These are phyloP conservation scores for Drosophila stalkeri DNA, from an alignment of 2,888 invertebrate genomes.

Conservation along the genomic window DNA sequence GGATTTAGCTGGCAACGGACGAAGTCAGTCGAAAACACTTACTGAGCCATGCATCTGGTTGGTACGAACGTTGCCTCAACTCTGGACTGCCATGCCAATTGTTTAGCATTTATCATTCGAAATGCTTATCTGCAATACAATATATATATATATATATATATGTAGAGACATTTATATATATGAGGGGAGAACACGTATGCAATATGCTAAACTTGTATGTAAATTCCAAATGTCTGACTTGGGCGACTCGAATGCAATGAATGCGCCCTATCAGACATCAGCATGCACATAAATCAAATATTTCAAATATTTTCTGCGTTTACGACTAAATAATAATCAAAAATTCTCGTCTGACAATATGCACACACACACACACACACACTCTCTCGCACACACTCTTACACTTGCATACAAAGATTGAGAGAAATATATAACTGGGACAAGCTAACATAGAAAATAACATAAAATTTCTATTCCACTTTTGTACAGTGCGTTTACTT, in stretches of 20 bases:
- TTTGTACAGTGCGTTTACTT: conserved; percentile 76
- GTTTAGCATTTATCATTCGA: conserved; percentile 73
- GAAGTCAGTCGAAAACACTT: conserved; percentile 1
- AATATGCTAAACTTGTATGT: conserved; percentile 60
- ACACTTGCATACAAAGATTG: conserved; percentile 2
- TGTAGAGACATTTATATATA: conserved; percentile 14
- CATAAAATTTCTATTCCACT: conserved; percentile 48
- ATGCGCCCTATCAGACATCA: conserved; percentile 64
- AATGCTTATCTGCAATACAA: conserved; percentile 69
- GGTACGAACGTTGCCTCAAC: conserved; percentile 45
- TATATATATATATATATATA: conserved; percentile 1
- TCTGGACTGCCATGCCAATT: conserved; percentile 71
- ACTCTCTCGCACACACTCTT: conserved; percentile 16
- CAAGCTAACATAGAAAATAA: conserved; percentile 23
- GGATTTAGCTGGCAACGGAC: conserved; percentile 43
- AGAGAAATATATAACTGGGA: conserved; percentile 27
- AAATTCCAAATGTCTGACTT: conserved; percentile 43
- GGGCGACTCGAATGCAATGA: conserved; percentile 55
- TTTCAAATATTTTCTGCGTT: conserved; percentile 73
- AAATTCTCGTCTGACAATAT: conserved; percentile 61
- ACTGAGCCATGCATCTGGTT: conserved; percentile 9
- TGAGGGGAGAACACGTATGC: conserved; percentile 16
- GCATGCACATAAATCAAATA: conserved; percentile 75
- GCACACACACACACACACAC: conserved; percentile 14
- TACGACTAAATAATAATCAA: conserved; percentile 78